Base-by-base conservation (phyloP, 1,140 invertebrate genomes). In the Diuraphis noxia region DNA sequence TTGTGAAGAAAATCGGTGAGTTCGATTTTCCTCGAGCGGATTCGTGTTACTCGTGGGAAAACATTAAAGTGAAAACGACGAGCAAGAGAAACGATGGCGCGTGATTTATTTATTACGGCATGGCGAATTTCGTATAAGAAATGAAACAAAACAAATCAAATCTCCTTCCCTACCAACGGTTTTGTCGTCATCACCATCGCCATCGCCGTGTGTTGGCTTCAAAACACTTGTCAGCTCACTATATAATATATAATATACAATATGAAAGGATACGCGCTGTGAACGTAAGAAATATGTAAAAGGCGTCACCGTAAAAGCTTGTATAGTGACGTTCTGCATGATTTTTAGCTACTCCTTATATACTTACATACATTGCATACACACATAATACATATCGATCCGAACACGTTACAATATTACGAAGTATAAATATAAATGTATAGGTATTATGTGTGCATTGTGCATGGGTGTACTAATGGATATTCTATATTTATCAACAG, bases 121-220 rank as follows among this genome's bases (percentile, higher is more conserved):
- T 30, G 56, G n/a, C 17, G n/a, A 72, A n/a, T n/a, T 72, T 72
- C n/a, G 56, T 13, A 10, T 72, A 72, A 72, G 56, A 72, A 72
- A 72, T 72, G 56, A 72, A 72, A 72, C 56, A 72, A 72, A 72
- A 72, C 56, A 72, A 72, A 72, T 72, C 56, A 72, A 72, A 72
- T 72, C 56, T 72, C 30, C 13, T 72, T 17, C 56, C 17, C 56
- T 10, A 17, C 56, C 56, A 1, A 72, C 56, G 13, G 10, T n/a
- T 52, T 72, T 23, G 30, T 72, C 56, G n/a, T 23, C 56, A 4
- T 49, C 46, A 4, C 23, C 46, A 49, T 49, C 49, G 9, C 49
- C 4, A 7, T 30, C 25, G 56, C 34, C 56, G 56, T n/a, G 30
- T n/a, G 56, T n/a, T n/a, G 13, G 56, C 19, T 1, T 10, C 13